Evolutionary conservation across 1,140 invertebrate species (phyloP).

Genomic region (Prorops nasuta): DNA sequence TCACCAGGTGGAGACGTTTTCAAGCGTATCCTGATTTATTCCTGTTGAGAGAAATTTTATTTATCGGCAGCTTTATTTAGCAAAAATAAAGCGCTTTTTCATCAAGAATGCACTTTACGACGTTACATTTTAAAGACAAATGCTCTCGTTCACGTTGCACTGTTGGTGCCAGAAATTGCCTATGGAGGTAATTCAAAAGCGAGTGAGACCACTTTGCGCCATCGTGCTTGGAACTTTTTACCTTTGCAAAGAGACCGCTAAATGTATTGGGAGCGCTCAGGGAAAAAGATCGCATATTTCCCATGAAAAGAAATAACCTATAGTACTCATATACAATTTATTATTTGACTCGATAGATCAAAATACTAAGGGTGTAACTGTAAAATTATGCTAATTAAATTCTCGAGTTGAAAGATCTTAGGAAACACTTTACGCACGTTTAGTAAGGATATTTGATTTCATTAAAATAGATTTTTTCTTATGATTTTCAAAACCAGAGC

Average conservation of each 20-base stretch:
- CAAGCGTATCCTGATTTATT: no score
- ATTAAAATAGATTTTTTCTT: no score
- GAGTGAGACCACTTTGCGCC: conserved; percentile 28
- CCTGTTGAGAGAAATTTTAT: conserved; percentile 22
- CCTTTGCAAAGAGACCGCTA: conserved; percentile 23
- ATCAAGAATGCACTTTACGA: conserved; percentile 25
- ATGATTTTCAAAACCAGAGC: no score
- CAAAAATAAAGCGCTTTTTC: conserved; percentile 11
- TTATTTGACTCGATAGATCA: no score
- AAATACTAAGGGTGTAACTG: no score
- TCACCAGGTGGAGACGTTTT: no score
- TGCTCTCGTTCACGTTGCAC: conserved; percentile 19
- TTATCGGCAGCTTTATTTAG: conserved; percentile 14
- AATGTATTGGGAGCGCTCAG: conserved; percentile 12
- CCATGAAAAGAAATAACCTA: no score
- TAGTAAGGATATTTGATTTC: no score
- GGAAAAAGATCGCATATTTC: conserved; percentile 11
- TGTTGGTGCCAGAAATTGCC: not conserved
- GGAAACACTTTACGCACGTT: no score
- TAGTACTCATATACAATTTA: no score
- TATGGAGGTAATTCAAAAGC: conserved; percentile 27
- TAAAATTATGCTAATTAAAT: no score
- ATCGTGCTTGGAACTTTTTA: conserved; percentile 21
- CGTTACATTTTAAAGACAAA: conserved; percentile 21
- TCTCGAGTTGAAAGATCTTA: no score